These are phyloP conservation scores for Beris chalybata DNA, from an alignment of 2,888 invertebrate species.

Conservation along the genomic window DNA sequence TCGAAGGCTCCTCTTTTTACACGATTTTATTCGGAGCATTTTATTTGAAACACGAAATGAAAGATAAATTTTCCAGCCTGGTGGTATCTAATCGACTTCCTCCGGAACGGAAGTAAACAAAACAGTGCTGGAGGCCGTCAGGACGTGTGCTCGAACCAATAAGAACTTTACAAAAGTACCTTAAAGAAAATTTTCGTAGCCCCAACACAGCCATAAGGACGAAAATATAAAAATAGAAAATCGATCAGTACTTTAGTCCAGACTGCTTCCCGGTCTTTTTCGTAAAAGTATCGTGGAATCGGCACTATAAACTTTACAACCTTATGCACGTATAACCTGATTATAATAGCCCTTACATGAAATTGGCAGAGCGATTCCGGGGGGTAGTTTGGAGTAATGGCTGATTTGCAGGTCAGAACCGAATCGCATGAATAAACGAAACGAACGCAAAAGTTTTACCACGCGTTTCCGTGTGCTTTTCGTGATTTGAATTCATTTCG, in stretches of 20 bases:
- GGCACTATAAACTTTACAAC: slow-evolving; percentile 13
- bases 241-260: background rate
- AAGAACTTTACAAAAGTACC: slow-evolving; percentile 1
- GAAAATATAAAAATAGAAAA: slow-evolving; percentile 1
- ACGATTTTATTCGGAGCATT: no score
- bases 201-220: background rate
- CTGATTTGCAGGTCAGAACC: no score
- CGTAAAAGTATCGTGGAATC: background rate
- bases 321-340: slow-evolving; percentile 26
- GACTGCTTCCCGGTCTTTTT: background rate
- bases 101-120: slow-evolving; percentile 20
- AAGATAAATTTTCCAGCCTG: slow-evolving; percentile 26
- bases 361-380: no score
- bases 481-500: no score
- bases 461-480: no score
- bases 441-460: no score
- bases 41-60: slow-evolving; percentile 1
- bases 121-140: background rate
- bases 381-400: no score
- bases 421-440: no score
- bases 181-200: background rate
- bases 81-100: slow-evolving; percentile 24
- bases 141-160: background rate
- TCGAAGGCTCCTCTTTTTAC: no score
- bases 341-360: slow-evolving; percentile 2